Conservation (phyloP, 1,140 invertebrate species). For the Pseudachorutes palmiensis region DNA sequence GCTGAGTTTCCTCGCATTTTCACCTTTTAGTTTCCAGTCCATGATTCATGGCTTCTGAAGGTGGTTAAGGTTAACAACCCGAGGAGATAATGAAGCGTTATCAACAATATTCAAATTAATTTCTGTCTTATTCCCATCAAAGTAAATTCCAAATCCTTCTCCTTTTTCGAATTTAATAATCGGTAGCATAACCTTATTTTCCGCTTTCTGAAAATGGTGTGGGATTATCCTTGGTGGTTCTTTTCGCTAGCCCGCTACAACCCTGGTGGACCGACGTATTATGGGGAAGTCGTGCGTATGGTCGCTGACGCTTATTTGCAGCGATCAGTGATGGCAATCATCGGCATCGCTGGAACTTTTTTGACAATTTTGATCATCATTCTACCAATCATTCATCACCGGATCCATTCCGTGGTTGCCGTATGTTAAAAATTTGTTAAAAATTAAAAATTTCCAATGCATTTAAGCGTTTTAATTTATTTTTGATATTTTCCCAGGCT, state of each 20-base stretch:
- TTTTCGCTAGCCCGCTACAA: slow-evolving; percentile 30
- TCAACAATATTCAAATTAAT: no score
- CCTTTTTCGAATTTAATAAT: no score
- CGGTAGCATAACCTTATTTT: no score
- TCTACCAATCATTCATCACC: slow-evolving; percentile 32
- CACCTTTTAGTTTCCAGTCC: no score
- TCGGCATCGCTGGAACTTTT: slow-evolving; percentile 16
- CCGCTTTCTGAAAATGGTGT: slow-evolving; percentile 11
- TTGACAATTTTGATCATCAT: slow-evolving; percentile 27
- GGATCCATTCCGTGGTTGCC: slow-evolving; percentile 26
- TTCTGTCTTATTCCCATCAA: no score
- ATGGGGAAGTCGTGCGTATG: slow-evolving; percentile 18
- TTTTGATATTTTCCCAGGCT: slow-evolving; percentile 25
- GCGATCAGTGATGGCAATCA: slow-evolving; percentile 22
- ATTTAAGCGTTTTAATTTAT: slow-evolving; percentile 10
- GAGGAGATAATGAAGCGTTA: no score
- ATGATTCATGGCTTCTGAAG: no score
- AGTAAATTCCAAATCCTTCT: no score
- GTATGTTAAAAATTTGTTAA: slow-evolving; percentile 18
- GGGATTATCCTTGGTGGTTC: slow-evolving; percentile 36
- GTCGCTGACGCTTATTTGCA: slow-evolving; percentile 24
- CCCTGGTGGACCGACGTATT: slow-evolving; percentile 33
- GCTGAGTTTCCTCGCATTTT: no score
- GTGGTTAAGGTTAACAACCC: no score
- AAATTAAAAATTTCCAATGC: background rate